These are phyloP conservation scores for Platysternon megacephalum DNA, from an alignment of 2,113 vertebrate species.

Conservation along the genomic window DNA sequence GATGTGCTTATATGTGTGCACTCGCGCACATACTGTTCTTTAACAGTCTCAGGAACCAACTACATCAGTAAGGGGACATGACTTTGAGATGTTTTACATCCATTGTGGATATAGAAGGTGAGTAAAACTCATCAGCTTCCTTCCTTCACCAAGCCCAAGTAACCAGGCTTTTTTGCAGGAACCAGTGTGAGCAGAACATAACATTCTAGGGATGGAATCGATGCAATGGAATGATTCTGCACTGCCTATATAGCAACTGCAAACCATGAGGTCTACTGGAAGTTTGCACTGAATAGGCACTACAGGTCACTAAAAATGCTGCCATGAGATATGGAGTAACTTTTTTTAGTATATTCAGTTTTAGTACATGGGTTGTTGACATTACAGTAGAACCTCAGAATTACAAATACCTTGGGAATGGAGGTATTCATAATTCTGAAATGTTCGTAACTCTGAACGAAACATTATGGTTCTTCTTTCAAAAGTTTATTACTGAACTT, in stretches of 20 bases:
- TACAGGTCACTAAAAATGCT: background rate
- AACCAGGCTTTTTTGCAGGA: background rate
- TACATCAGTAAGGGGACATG: background rate
- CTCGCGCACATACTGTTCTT: background rate
- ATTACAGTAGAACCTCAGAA: background rate
- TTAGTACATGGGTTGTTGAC: background rate
- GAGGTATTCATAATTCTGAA: no score
- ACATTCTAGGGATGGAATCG: background rate
- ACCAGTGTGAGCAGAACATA: accelerated
- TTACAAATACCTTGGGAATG: background rate
- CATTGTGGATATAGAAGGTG: background rate
- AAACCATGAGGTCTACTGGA: background rate
- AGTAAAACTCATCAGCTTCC: background rate
- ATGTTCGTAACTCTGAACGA: no score
- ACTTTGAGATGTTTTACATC: background rate
- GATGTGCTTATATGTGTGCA: background rate
- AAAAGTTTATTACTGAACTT: no score
- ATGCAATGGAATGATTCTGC: background rate
- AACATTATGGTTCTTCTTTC: no score
- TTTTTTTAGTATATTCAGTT: background rate
- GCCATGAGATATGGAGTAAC: background rate
- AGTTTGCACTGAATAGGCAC: background rate
- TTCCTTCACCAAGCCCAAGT: background rate
- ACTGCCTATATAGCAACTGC: accelerated
- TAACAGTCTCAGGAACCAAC: background rate